Conservation (phyloP, 1,140 invertebrate genomes). For the Bombus pascuorum region DNA sequence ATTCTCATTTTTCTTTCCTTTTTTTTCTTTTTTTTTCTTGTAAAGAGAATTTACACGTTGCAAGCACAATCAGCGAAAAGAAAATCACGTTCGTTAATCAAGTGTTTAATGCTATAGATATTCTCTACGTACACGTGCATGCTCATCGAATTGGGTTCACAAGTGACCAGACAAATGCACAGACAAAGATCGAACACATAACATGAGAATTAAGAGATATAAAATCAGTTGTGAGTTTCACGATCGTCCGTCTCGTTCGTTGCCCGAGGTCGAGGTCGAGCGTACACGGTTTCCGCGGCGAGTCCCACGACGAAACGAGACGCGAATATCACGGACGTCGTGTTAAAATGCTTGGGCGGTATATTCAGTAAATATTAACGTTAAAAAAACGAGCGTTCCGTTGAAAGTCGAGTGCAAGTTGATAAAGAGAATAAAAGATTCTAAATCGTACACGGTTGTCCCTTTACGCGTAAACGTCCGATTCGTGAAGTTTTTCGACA, state of each 20-base stretch:
- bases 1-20: background rate
- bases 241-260: slow-evolving; percentile 7
- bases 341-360: slow-evolving; percentile 59
- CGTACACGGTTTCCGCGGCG: background rate
- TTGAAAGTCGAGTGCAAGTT: slow-evolving; percentile 44
- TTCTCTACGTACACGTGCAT: slow-evolving; percentile 58
- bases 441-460: slow-evolving; percentile 35
- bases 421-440: slow-evolving; percentile 42
- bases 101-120: slow-evolving; percentile 34
- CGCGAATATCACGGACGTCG: slow-evolving; percentile 5
- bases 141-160: slow-evolving; percentile 58
- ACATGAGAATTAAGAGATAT: slow-evolving; percentile 64
- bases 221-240: slow-evolving; percentile 59
- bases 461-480: slow-evolving; percentile 20
- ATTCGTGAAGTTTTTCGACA: slow-evolving; percentile 22
- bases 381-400: slow-evolving; percentile 51
- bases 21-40: background rate
- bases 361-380: slow-evolving; percentile 54
- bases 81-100: slow-evolving; percentile 25
- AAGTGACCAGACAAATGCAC: slow-evolving; percentile 54
- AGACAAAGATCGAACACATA: slow-evolving; percentile 67
- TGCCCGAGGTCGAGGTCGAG: background rate
- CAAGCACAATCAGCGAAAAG: slow-evolving; percentile 44
- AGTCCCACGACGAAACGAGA: background rate
- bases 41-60: slow-evolving; percentile 36